Base-by-base conservation (phyloP, 2,888 invertebrate species). In the Theodoxus fluviatilis region DNA sequence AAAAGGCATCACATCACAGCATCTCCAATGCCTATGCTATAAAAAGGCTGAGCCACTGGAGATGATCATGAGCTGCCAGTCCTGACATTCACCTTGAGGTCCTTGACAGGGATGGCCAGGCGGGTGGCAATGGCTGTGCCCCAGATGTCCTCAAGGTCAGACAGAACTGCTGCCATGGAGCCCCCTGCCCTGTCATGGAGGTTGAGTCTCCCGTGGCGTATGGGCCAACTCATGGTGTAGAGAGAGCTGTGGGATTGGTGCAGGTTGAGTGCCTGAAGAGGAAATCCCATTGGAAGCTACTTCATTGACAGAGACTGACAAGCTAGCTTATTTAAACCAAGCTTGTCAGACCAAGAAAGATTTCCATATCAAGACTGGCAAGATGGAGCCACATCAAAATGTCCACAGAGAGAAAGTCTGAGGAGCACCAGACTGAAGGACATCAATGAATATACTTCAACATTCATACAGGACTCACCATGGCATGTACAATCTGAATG, bases 121-220 rank as follows among this genome's bases (percentile, higher is more conserved):
- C 92, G 92, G 31, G 91, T 90, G 78, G 92, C 91, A 71, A 97
- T 90, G 0, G 93, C 92, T 77, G 92, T 90, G 66, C 92, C 91
- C 96, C 97, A 97, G 80, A 98, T 96, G 0, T 92, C 90, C 84
- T 94, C 94, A 68, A 97, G 84, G 87, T 97, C 95, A 71, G 93
- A 92, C 52, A 97, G 86, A 4, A 96, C 92, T 0, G 94, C 91
- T 9, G 93, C 92, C 69, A 96, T 88, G 0, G 96, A 95, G 0
- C 96, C 96, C 0, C 96, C 95, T 28, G 94, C 90, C 68, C 92
- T 92, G 0, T 90, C 84, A 85, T 96, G 96, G 3, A 95, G 86
- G 88, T 97, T 95, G 22, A 97, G 91, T 81, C 94, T 94, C 0
- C 97, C 97, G 78, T 95, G 89, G 82, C 91, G 90, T 81, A 95